Base-by-base conservation (phyloP, 2,113 vertebrate species). In the Hippotragus niger region DNA sequence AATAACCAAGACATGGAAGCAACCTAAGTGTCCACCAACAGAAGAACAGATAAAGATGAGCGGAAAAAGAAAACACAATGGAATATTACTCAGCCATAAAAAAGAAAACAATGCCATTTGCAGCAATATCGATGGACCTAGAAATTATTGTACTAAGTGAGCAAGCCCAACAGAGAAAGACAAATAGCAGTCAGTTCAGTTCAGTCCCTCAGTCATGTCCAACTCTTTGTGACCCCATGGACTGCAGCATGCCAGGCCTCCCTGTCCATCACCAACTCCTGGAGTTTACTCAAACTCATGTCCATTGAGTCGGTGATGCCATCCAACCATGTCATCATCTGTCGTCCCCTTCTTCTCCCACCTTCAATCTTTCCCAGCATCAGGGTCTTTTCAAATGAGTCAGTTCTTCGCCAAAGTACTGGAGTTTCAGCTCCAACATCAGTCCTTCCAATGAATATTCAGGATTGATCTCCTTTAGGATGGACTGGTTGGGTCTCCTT, bases 261-360 rank as follows among this genome's bases (percentile, higher is more conserved):
- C 67, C 10, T 71, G 19, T 71, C 67, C 21, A 40, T 40, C n/a
- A 71, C 10, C n/a, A 23, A 23, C 67, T 71, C 67, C 67, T 4
- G 9, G 67, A 71, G 8, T 23, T 71, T 3, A 40, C 19, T 40
- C 67, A 36, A 36, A 23, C 19, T 40, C n/a, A 40, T 71, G n/a
- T 40, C 67, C 67, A 40, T 71, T 36, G 19, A 71, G 64, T 71
- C 0, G 0, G 9, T 71, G n/a, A 36, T 71, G n/a, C n/a, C n/a
- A 71, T 71, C 17, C 4, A 21, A 36, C 19, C 17, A 21, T 36
- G 1, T 67, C 64, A 36, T 67, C n/a, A 10, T 71, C 64, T 71
- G n/a, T 71, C 1, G 0, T 71, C n/a, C n/a, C n/a, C 64, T 71
- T 71, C 9, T 36, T 19, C 19, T 71, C n/a, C 9, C 0, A 1